Percentiles rank a stretch among this genome's conserved stretches.
These are phyloP conservation scores for Hypomecis punctinalis DNA, from an alignment of 2,888 invertebrate genomes.

Conservation along the genomic window DNA sequence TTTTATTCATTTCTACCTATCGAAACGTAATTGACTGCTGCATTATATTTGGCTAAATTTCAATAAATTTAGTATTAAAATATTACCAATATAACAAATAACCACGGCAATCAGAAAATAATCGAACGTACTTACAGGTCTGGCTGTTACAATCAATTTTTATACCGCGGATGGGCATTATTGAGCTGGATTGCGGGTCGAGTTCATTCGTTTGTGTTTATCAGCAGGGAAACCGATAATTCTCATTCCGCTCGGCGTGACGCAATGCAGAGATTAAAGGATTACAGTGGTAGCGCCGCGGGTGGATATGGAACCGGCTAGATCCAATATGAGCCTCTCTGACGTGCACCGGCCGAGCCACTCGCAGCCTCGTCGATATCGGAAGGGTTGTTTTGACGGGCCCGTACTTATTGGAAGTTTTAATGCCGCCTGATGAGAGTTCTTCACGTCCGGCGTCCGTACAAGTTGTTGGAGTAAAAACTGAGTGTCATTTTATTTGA, in stretches of 20 bases:
- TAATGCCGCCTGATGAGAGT: conserved; percentile 40
- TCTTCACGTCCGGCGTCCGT: conserved; percentile 10
- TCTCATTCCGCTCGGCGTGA: conserved; percentile 79
- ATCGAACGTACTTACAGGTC: conserved; percentile 44
- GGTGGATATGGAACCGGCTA: conserved; percentile 66
- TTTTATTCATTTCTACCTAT: no score
- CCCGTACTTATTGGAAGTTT: conserved; percentile 25
- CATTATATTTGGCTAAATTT: conserved; percentile 66
- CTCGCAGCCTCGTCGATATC: conserved; percentile 57
- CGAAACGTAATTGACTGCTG: conserved; percentile 50
- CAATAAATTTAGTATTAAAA: conserved; percentile 70
- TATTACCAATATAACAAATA: conserved; percentile 70
- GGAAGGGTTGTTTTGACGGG: conserved; percentile 51
- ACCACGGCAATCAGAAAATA: conserved; percentile 40
- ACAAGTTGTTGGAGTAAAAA: no score
- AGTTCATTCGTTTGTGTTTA: conserved; percentile 80
- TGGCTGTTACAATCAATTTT: conserved; percentile 72
- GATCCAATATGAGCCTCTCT: conserved; percentile 72
- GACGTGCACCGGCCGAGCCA: conserved; percentile 63
- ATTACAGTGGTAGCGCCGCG: conserved; percentile 72
- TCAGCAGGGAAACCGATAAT: conserved; percentile 79
- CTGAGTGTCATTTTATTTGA: no score
- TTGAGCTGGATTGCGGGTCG: conserved; percentile 64
- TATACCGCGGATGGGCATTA: conserved; percentile 70
- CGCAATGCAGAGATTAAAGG: conserved; percentile 83